These are phyloP conservation scores for Caranx melampygus DNA, from an alignment of 2,113 vertebrate genomes.

Conservation along the genomic window DNA sequence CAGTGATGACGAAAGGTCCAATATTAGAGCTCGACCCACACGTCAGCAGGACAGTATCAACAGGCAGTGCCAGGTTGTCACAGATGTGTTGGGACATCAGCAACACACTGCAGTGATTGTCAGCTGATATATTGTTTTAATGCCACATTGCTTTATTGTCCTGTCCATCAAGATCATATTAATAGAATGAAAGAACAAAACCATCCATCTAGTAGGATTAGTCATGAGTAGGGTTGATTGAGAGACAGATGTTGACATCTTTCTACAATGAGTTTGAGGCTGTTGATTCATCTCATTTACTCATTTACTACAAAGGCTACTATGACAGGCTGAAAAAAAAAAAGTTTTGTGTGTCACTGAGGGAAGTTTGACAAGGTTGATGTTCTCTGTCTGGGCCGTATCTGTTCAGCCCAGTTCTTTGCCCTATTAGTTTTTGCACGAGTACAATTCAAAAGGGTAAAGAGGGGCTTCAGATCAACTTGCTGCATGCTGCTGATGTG, in stretches of 20 bases:
- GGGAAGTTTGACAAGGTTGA: neutral
- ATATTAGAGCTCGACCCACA: no score
- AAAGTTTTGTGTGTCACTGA: slow-evolving; percentile 8
- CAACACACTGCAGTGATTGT: neutral
- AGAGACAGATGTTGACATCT: neutral
- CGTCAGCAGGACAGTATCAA: no score
- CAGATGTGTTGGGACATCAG: no score
- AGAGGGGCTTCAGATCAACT: slow-evolving; percentile 21
- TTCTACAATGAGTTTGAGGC: neutral
- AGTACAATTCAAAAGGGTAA: slow-evolving; percentile 25
- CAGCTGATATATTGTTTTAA: no score
- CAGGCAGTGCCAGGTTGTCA: no score
- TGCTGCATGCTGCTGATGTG: slow-evolving; percentile 19
- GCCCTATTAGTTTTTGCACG: neutral
- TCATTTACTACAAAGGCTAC: neutral
- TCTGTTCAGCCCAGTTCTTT: neutral
- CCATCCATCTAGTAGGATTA: neutral
- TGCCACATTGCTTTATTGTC: no score
- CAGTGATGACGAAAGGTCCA: neutral
- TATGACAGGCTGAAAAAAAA: slow-evolving; percentile 1
- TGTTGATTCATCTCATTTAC: slow-evolving; percentile 7
- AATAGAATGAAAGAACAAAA: neutral
- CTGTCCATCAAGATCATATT: neutral
- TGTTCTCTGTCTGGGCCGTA: neutral
- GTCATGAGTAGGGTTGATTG: no score